Evolutionary conservation across 2,797 vertebrate genomes (phyloP), one percentile per base, ranked within the genome.

Genomic region (Peromyscus nudipes): DNA sequence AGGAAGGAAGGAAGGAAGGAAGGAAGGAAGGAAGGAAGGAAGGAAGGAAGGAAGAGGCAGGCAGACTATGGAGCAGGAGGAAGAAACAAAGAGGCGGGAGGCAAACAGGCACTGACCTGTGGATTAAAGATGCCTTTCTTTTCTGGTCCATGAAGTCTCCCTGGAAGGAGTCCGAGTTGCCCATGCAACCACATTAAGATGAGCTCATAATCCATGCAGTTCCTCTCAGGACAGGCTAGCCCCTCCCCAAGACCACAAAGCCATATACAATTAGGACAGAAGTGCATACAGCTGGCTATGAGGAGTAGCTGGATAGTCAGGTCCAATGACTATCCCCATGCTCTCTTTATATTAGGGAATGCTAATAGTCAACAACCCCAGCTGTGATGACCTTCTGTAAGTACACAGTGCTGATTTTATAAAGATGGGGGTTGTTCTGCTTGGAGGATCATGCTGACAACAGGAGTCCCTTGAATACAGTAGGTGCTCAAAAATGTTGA

Each of bases 171-270:
- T 81, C 86, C 0, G 6, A 40, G 67, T 76, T 79, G 73, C 60
- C 43, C 60, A 65, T 49, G 64, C 84, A 83, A 62, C 90, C 75
- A 75, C 37, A 69, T 65, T 64, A 89, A 64, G 85, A 88, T 93
- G 95, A 96, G 79, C 84, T 96, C 95, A 76, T 21, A 81, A 52
- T 46, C 64, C 92, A n/a, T 9, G 25, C 37, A 46, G 65, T 43
- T 89, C 86, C 69, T 95, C 93, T 84, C 4, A 4, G 21, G 69
- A 95, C 77, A 87, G 34, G 71, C 34, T 29, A 27, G 34, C 49
- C n/a, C n/a, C 14, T 87, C n/a, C 67, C 65, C 23, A 9, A 55
- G 49, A 40, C 23, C 3, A 6, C 67, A 73, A 40, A 57, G 67
- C n/a, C n/a, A 6, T n/a, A 55, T n/a, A 40, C 85, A 87, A 19